Evolutionary conservation across 2,888 invertebrate species (phyloP).

Genomic region (Chouioia cunea): DNA sequence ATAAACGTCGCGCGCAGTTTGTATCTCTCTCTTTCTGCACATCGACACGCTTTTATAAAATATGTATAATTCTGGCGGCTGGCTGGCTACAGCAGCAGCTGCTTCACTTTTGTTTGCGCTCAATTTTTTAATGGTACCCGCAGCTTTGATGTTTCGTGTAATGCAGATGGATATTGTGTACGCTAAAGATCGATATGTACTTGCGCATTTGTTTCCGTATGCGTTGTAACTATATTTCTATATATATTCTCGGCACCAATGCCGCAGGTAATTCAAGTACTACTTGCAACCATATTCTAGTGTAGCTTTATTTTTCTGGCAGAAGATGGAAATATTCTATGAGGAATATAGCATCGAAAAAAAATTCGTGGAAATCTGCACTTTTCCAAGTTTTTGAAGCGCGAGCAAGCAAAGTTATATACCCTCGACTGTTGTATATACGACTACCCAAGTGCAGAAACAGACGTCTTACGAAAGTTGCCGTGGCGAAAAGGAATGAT

Average conservation of each 20-base stretch:
- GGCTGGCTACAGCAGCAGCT: not conserved
- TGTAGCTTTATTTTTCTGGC: not conserved
- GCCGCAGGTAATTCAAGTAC: too few relatives aligned
- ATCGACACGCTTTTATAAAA: conserved; percentile 1
- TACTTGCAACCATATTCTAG: too few relatives aligned
- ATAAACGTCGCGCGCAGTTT: conserved; percentile 26
- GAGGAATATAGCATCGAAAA: conserved; percentile 8
- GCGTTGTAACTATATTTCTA: too few relatives aligned
- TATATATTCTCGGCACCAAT: too few relatives aligned
- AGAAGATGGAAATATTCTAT: not conserved
- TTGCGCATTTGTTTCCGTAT: too few relatives aligned
- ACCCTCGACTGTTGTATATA: not conserved
- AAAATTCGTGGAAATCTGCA: not conserved
- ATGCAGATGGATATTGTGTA: too few relatives aligned
- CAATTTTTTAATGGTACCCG: conserved; percentile 29
- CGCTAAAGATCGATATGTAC: too few relatives aligned
- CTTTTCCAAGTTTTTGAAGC: conserved; percentile 1
- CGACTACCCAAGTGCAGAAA: conserved; percentile 1
- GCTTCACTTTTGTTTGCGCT: not conserved
- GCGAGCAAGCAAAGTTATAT: conserved; percentile 12
- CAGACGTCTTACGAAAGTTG: conserved; percentile 17
- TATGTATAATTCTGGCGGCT: not conserved
- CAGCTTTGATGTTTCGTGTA: not conserved
- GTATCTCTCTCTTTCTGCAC: not conserved
- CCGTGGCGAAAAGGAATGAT: not conserved